These are phyloP conservation scores for Rapana venosa DNA, from an alignment of 2,888 invertebrate genomes.

Conservation along the genomic window DNA sequence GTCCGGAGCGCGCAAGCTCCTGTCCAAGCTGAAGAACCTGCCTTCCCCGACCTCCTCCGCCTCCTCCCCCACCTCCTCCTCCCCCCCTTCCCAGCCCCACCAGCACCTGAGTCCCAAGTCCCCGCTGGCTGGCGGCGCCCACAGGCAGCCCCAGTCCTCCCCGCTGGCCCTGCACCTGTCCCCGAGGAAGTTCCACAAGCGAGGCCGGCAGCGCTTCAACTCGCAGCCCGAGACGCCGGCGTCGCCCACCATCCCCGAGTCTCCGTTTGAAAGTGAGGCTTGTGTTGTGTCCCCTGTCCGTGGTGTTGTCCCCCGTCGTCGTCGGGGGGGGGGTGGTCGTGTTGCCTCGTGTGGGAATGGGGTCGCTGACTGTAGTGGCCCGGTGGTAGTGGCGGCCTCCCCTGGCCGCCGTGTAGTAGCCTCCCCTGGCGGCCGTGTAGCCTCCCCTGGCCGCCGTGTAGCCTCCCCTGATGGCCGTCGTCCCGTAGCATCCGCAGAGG, in stretches of 20 bases:
- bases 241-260: conserved; percentile 55
- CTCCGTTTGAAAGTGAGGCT: conserved; percentile 50
- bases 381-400: not conserved
- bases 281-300: conserved; percentile 20
- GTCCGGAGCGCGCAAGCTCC: conserved; percentile 69
- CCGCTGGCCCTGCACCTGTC: conserved; percentile 49
- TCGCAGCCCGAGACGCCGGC: conserved; percentile 52
- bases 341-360: conserved; percentile 1
- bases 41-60: conserved; percentile 54
- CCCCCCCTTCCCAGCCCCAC: conserved; percentile 16
- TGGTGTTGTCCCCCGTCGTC: not conserved
- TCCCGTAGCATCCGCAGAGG: not conserved
- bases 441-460: not conserved
- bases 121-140: conserved; percentile 33
- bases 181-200: conserved; percentile 53
- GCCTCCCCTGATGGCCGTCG: not conserved
- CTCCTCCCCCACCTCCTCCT: conserved; percentile 39
- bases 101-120: conserved; percentile 32
- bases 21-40: conserved; percentile 63
- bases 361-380: not conserved
- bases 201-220: conserved; percentile 37
- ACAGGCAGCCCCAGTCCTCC: conserved; percentile 25
- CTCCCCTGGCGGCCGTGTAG: not conserved
- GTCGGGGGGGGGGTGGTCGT: not conserved
- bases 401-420: not conserved